Evolutionary conservation across 2,797 vertebrate genomes (phyloP).

Genomic region (Hypotaenidia okinawae): DNA sequence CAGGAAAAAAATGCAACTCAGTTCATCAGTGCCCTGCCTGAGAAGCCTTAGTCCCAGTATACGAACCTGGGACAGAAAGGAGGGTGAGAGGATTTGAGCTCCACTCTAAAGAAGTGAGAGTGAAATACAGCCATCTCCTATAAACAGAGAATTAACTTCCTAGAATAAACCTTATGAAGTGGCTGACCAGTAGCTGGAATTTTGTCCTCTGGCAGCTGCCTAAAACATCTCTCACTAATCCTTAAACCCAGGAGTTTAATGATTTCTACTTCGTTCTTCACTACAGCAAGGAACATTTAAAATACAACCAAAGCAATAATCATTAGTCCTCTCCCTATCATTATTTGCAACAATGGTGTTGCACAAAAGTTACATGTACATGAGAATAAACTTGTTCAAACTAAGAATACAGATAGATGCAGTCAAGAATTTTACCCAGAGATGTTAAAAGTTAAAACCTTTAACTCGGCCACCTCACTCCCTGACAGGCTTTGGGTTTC

Average conservation of each 20-base stretch:
- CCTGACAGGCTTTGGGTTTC: not conserved
- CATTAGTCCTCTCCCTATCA: not conserved
- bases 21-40: not conserved
- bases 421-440: not conserved
- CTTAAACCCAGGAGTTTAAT: not conserved
- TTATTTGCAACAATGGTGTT: not conserved
- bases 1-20: not conserved
- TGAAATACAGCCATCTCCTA: not conserved
- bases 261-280: not conserved
- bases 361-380: not conserved
- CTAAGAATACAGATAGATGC: not conserved
- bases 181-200: not conserved
- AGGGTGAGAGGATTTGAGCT: not conserved
- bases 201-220: not conserved
- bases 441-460: not conserved
- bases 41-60: not conserved
- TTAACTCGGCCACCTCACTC: not conserved
- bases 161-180: not conserved
- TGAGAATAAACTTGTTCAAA: not conserved
- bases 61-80: not conserved
- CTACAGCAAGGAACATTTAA: not conserved
- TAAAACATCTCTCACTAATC: not conserved
- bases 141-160: not conserved
- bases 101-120: not conserved
- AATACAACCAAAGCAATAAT: not conserved